Evolutionary conservation across 1,140 invertebrate species (phyloP).

Genomic region (Brachionus plicatilis): DNA sequence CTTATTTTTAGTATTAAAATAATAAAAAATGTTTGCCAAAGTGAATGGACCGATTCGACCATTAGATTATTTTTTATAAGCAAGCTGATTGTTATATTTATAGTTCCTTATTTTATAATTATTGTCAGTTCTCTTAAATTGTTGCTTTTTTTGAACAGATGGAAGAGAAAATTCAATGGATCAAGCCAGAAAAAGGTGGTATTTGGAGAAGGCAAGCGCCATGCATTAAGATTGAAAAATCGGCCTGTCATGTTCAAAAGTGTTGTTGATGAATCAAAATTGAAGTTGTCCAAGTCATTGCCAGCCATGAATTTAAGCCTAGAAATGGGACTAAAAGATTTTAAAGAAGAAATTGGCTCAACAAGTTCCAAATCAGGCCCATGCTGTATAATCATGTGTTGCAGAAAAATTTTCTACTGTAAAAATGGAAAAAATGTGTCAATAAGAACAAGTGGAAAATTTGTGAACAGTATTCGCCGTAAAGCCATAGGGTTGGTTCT

Average conservation of each 20-base stretch:
- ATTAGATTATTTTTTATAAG: constrained; percentile 15
- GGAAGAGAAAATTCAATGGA: neutral
- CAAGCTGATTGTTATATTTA: constrained; percentile 19
- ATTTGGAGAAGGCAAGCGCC: neutral
- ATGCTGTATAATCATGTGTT: neutral
- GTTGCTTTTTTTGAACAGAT: constrained; percentile 31
- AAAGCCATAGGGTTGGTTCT: constrained; percentile 23
- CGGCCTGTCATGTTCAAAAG: neutral
- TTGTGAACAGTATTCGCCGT: neutral
- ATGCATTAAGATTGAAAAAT: neutral
- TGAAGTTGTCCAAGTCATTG: neutral
- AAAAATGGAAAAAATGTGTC: neutral
- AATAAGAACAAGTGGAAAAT: neutral
- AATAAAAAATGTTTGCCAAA: neutral
- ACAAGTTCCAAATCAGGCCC: neutral
- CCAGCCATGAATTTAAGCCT: neutral
- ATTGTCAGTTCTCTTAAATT: constrained; percentile 18
- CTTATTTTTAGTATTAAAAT: neutral
- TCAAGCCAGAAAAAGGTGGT: neutral
- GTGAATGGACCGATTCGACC: neutral
- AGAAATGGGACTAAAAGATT: neutral
- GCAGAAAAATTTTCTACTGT: neutral
- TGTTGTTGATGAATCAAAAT: neutral
- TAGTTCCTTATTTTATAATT: constrained; percentile 14
- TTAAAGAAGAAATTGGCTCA: neutral